Evolutionary conservation across 2,888 invertebrate species (phyloP).

Genomic region (Meta bourneti): DNA sequence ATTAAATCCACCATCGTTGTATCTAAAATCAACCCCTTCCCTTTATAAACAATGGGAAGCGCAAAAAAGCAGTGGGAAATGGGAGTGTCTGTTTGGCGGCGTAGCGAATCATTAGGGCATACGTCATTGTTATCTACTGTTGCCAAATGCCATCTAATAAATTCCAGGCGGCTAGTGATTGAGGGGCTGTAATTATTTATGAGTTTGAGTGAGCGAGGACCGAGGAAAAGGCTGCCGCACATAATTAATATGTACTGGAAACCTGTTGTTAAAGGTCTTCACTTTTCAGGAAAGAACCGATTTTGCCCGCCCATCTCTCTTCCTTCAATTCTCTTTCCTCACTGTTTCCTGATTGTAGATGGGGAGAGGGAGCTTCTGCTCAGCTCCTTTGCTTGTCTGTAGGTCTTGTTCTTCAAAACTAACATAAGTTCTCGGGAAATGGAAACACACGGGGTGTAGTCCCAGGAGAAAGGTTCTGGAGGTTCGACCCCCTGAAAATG

Average conservation of each 20-base stretch:
- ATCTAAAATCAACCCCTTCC: background rate
- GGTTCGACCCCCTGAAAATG: no score
- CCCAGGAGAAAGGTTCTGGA: no score
- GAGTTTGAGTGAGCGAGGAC: slow-evolving; percentile 69
- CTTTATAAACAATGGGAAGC: background rate
- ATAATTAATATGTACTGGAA: slow-evolving; percentile 75
- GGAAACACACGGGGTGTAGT: no score
- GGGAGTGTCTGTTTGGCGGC: slow-evolving; percentile 59
- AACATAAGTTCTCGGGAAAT: no score
- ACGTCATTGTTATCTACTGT: slow-evolving; percentile 75
- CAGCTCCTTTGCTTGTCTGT: background rate
- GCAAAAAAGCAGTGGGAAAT: slow-evolving; percentile 14
- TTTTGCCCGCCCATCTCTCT: slow-evolving; percentile 57
- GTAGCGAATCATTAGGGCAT: slow-evolving; percentile 66
- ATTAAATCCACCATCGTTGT: no score
- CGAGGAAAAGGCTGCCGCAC: slow-evolving; percentile 67
- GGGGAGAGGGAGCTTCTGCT: background rate
- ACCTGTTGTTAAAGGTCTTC: slow-evolving; percentile 76
- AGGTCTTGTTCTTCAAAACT: slow-evolving; percentile 2
- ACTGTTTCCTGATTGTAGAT: slow-evolving; percentile 67
- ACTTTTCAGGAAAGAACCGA: slow-evolving; percentile 72
- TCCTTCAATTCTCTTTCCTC: slow-evolving; percentile 62
- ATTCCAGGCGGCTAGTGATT: slow-evolving; percentile 73
- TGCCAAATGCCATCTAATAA: slow-evolving; percentile 73
- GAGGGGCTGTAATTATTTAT: slow-evolving; percentile 75